phyloP scores from a whole-genome alignment of 2,113 vertebrate genomes.

The Sander vitreus region DNA sequence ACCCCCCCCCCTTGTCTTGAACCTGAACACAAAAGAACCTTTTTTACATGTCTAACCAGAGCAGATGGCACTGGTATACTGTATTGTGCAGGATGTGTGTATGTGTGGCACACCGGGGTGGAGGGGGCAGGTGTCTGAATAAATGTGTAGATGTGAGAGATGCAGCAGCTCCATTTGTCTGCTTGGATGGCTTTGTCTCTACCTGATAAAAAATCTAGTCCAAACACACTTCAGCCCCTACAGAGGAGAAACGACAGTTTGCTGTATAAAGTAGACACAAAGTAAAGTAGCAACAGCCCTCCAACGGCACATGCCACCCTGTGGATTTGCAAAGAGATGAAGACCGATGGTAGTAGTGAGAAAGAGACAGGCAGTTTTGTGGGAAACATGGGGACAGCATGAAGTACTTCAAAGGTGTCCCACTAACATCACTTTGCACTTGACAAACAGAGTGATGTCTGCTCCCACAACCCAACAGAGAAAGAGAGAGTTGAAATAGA shows the following conservation, averaged over 20 bases:
- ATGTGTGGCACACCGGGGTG: background rate
- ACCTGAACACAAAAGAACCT: constrained; percentile 62
- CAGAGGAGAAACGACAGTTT: background rate
- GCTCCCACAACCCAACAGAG: background rate
- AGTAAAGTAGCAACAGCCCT: constrained; percentile 14
- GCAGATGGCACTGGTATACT: constrained; percentile 70
- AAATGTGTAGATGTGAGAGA: constrained; percentile 41
- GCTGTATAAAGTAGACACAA: constrained; percentile 27
- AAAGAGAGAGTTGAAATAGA: constrained; percentile 25
- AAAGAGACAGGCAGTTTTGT: background rate
- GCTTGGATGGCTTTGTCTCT: constrained; percentile 25
- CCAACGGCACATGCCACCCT: background rate
- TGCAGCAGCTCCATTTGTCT: constrained; percentile 14
- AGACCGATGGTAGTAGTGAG: background rate
- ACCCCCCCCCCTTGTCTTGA: constrained; percentile 36
- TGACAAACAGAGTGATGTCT: constrained; percentile 25
- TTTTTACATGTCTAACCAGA: constrained; percentile 60
- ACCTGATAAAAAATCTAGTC: constrained; percentile 39
- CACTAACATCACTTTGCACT: constrained; percentile 5
- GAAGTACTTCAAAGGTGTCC: constrained; percentile 36
- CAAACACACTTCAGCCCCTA: constrained; percentile 33
- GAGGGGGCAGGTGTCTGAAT: constrained; percentile 62
- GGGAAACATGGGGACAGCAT: background rate
- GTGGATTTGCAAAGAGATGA: background rate
- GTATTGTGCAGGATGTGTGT: constrained; percentile 42